Evolutionary conservation across 1,140 invertebrate genomes (phyloP), one percentile per base, ranked within the genome.

Genomic region (Melipona quadrifasciata): DNA sequence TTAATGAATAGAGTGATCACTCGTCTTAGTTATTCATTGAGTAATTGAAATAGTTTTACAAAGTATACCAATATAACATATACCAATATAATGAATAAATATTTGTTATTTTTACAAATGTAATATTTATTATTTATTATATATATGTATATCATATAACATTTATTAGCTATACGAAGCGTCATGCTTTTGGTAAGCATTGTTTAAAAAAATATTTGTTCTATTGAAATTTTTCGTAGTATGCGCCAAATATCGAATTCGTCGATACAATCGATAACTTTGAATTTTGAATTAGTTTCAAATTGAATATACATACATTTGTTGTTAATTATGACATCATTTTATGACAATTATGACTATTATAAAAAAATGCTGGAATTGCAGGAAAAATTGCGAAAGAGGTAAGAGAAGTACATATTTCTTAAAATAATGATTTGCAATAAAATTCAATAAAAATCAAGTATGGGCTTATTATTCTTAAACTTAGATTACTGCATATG

Each of bases 351-450:
- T 17, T 87, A 92, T 47, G 91, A 90, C 78, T 92, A 93, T 85
- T 94, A 93, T 65, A 92, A 90, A 84, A 93, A 91, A 78, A 94
- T 94, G 93, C 76, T 94, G 14, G 93, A 93, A 39, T 81, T 94
- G 27, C 93, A 94, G 70, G 93, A 94, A 68, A 93, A 91, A 85
- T 86, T 93, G 76, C 92, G 93, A 27, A 93, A 91, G 87, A 94
- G 94, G 94, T 93, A 91, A 90, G 82, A 76, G 61, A 12, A 67
- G 12, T 21, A 31, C 39, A 8, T 1, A 27, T 39, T 6, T 19
- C 3, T 67, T 21, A 19, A 31, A 34, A 31, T 17, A 67, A 4
- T 34, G 17, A 14, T 16, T 19, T 31, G 65, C 19, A 21, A 11
- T 19, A 34, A 34, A 8, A 34, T 34, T 31, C 39, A 8, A 27